Evolutionary conservation across 1,140 invertebrate genomes (phyloP).

Genomic region (Lamellibrachia luymesi): DNA sequence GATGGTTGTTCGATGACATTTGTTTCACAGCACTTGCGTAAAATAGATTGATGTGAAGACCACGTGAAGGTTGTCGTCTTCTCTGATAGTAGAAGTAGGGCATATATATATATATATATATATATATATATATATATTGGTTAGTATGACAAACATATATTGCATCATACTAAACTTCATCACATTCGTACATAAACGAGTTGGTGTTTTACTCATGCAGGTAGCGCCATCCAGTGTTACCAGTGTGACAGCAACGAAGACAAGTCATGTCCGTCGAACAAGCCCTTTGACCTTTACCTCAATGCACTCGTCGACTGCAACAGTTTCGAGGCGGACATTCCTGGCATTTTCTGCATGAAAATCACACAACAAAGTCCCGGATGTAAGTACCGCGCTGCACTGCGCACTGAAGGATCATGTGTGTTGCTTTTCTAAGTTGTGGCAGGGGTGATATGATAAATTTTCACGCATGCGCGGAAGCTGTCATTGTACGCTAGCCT

Average conservation of each 20-base stretch:
- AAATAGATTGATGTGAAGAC: too few species aligned
- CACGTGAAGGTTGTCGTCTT: too few species aligned
- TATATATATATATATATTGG: too few species aligned
- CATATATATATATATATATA: too few species aligned
- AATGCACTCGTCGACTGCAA: slow-evolving; percentile 56
- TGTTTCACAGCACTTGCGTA: too few species aligned
- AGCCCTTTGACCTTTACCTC: slow-evolving; percentile 48
- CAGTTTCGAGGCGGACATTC: slow-evolving; percentile 53
- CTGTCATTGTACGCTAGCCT: too few species aligned
- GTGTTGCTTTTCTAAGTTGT: neutral
- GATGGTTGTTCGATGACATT: too few species aligned
- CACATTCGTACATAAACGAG: neutral
- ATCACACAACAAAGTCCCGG: slow-evolving; percentile 56
- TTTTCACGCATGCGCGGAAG: too few species aligned
- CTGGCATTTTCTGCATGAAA: slow-evolving; percentile 57
- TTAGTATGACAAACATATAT: too few species aligned
- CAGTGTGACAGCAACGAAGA: slow-evolving; percentile 59
- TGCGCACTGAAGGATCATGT: neutral
- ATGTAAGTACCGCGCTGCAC: slow-evolving; percentile 42
- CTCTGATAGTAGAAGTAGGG: too few species aligned
- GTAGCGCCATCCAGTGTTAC: slow-evolving; percentile 53
- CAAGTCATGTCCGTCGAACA: slow-evolving; percentile 48
- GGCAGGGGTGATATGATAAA: too few species aligned
- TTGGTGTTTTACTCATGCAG: slow-evolving; percentile 33
- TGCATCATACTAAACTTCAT: too few species aligned